A percentile compares a stretch with the other conserved stretches of the same genome.
These are phyloP conservation scores for Ooceraea biroi DNA, from an alignment of 1,140 invertebrate species.

Conservation along the genomic window DNA sequence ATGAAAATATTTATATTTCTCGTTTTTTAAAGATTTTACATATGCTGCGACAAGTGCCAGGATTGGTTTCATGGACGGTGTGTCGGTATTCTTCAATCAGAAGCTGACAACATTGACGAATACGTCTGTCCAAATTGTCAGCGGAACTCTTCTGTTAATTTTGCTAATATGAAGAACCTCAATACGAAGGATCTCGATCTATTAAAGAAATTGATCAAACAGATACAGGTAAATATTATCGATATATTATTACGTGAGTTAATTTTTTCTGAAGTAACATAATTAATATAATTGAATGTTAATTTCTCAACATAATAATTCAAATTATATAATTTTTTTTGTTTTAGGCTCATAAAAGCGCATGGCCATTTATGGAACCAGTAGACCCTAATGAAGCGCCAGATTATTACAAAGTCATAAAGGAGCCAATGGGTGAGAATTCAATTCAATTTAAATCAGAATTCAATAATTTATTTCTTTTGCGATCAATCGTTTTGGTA, in stretches of 20 bases:
- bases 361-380: slow-evolving; percentile 98
- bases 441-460: too few species aligned
- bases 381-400: slow-evolving; percentile 98
- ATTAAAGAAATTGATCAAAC: slow-evolving; percentile 94
- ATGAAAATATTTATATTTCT: slow-evolving; percentile 6
- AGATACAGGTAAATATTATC: slow-evolving; percentile 91
- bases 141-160: slow-evolving; percentile 94
- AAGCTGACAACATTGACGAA: slow-evolving; percentile 97
- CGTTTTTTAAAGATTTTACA: slow-evolving; percentile 92
- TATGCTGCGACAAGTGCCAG: slow-evolving; percentile 99
- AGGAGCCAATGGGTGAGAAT: slow-evolving; percentile 98
- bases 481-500: not conserved
- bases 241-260: slow-evolving; percentile 11
- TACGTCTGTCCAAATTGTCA: slow-evolving; percentile 99
- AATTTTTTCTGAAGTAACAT: slow-evolving; percentile 7
- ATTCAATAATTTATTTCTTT: slow-evolving; percentile 24
- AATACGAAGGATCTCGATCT: slow-evolving; percentile 93
- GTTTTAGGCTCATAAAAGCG: slow-evolving; percentile 93
- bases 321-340: slow-evolving; percentile 54
- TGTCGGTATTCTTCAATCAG: slow-evolving; percentile 97
- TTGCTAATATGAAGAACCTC: slow-evolving; percentile 95
- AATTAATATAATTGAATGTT: too few species aligned
- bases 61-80: slow-evolving; percentile 99
- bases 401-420: slow-evolving; percentile 98
- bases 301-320: slow-evolving; percentile 42